Evolutionary conservation across 2,888 invertebrate species (phyloP), one percentile per base, ranked within the genome.

Genomic region (Stenolophus ochropezus): DNA sequence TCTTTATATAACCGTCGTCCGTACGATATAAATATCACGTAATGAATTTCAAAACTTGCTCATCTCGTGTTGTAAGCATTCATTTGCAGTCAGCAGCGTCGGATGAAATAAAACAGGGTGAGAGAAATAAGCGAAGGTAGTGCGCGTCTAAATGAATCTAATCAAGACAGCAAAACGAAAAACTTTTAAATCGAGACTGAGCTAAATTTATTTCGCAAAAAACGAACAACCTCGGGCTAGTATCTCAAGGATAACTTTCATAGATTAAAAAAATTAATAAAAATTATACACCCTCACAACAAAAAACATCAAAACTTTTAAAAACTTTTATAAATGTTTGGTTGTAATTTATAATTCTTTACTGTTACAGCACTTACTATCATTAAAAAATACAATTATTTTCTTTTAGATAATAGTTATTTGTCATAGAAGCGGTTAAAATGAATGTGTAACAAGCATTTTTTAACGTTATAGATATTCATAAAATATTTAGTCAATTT

Each of bases 131-230:
- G 73, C 27, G 49, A 23, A 21, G 73, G n/a, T 16, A 27, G 18
- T 33, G 33, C 56, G 56, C 51, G 61, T 77, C 16, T 53, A 77
- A 77, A 77, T 77, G 77, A 77, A 77, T 77, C 77, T 77, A 61
- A 77, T 77, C 65, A 77, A 58, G 65, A 25, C 65, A 23, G 65
- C 20, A 77, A 65, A 77, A 77, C 77, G 77, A 65, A 77, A 65
- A 77, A 77, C 23, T 77, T 77, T 77, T 77, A 77, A 77, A 77
- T 42, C 27, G n/a, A 56, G 25, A 33, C 58, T 33, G 5, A 73
- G 47, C 47, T n/a, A 49, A 49, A 49, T 73, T 73, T 49, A 49
- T 73, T 49, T 49, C 23, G 14, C 23, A 4, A 14, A 18, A 49
- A 23, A 73, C 21, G 73, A 21, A 73, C n/a, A 47, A 5, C 49